Percentiles rank a stretch among this genome's conserved stretches.
These are phyloP conservation scores for Sabatieria punctata DNA, from an alignment of 2,888 invertebrate species.

Conservation along the genomic window DNA sequence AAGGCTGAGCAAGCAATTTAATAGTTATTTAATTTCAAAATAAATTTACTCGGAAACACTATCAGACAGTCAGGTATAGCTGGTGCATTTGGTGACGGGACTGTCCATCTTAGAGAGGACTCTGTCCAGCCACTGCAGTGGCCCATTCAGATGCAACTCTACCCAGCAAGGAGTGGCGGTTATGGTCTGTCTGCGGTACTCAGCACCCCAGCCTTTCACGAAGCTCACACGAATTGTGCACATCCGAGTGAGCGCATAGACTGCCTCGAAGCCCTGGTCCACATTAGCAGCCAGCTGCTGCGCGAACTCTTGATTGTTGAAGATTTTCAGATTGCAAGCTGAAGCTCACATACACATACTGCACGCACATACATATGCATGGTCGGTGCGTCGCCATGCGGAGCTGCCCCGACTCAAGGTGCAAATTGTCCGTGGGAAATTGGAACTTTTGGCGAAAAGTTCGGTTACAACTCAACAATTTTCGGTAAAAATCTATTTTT, in stretches of 20 bases:
- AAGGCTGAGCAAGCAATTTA: too few relatives aligned
- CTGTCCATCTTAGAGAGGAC: slow-evolving; percentile 44
- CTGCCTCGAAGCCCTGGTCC: slow-evolving; percentile 92
- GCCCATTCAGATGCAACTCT: slow-evolving; percentile 90
- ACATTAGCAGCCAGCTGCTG: slow-evolving; percentile 83
- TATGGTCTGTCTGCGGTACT: slow-evolving; percentile 68
- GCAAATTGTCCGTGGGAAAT: too few relatives aligned
- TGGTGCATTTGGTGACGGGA: not conserved
- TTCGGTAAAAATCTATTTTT: too few relatives aligned
- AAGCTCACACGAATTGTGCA: slow-evolving; percentile 98
- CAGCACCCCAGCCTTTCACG: slow-evolving; percentile 50
- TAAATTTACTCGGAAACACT: too few relatives aligned
- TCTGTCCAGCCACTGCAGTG: slow-evolving; percentile 85
- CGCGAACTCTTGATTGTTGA: slow-evolving; percentile 97
- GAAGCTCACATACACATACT: too few relatives aligned
- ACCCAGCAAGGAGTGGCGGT: slow-evolving; percentile 99
- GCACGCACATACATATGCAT: too few relatives aligned
- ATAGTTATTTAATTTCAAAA: too few relatives aligned
- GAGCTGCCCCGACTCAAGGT: too few relatives aligned
- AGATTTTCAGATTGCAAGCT: slow-evolving; percentile 89
- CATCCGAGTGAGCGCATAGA: slow-evolving; percentile 91
- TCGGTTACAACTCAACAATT: too few relatives aligned
- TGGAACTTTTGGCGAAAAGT: too few relatives aligned
- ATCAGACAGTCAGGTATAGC: too few relatives aligned
- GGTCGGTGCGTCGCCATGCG: too few relatives aligned